Evolutionary conservation across 2,797 vertebrate genomes (phyloP), one percentile per base, ranked within the genome.

Genomic region (Holocentrus rufus): DNA sequence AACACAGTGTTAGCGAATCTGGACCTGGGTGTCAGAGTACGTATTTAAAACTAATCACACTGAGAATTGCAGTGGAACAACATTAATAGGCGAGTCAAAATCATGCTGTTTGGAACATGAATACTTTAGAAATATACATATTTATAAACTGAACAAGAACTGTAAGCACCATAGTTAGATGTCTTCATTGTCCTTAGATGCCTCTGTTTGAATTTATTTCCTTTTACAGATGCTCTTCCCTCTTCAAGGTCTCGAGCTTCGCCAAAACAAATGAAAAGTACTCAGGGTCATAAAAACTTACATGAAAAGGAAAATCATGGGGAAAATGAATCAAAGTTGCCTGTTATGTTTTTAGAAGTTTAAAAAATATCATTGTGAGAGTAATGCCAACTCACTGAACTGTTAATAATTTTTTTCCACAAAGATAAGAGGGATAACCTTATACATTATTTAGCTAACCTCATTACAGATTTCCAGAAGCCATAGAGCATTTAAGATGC

Each of bases 201-300:
- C 52, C 3, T 66, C 39, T 42, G 22, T 64, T 58, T 58, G 59
- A 72, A 76, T 76, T 62, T 0, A 65, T 56, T 72, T 74, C 18
- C 2, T 54, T 8, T 47, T 31, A 73, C 63, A 46, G 15, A 46
- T 46, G 9, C 11, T 11, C 15, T 46, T 46, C 17, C 44, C 15
- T 46, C 44, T 46, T 46, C 44, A 80, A 82, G 79, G 53, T 80
- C 27, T 74, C 56, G 11, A 27, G 42, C 65, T 66, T 69, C 66
- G 61, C 20, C 13, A 64, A 65, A 76, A 73, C 30, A 82, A 74
- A 68, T 22, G 46, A 77, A 58, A 73, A 69, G 54, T 27, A 63
- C 14, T 65, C 73, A 76, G n/a, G 58, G 64, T 77, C 65, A 58
- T 30, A 7, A 39, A 14, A 76, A 14, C 44, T 60, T 52, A 8